Base-by-base conservation (phyloP, 2,113 vertebrate species). In the Podiceps cristatus region DNA sequence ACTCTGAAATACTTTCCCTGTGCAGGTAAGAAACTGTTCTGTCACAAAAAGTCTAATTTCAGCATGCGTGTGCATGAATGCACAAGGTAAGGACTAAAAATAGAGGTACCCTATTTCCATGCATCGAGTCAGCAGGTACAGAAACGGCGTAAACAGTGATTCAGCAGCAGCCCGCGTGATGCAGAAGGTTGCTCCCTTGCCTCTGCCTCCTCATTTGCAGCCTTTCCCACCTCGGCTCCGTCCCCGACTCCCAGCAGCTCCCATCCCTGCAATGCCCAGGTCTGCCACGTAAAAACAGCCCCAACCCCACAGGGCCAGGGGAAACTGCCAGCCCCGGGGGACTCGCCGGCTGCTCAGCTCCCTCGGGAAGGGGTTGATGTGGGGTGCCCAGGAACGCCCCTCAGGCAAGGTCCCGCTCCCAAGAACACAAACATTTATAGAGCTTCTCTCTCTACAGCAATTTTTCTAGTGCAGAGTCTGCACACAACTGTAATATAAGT, bases 21-120 rank as follows among this genome's bases (percentile, higher is more conserved):
- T 45, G 58, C 40, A 72, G 89, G 62, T 49, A 86, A 85, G 52
- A 68, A 79, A 49, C 74, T 11, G 42, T 66, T 96, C 45, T 69
- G 82, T 69, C 78, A 88, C 81, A 82, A 60, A 78, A 95, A 88
- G 87, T n/a, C 76, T 93, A 64, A 91, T 96, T 96, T 73, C 90
- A 73, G 77, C 3, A 0, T 52, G 66, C 13, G 7, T 53, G 84
- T 88, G 90, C 93, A 85, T 64, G 84, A 97, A 87, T 58, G 92
- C 90, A 88, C 93, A 96, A 96, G 89, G 96, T 94, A 97, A 78
- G 74, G 28, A 62, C 96, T 96, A 95, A 95, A 96, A 92, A 96
- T 96, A 97, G 93, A 91, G 42, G 58, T 23, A 95, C 67, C 66
- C 93, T 92, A 94, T 94, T 97, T 96, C 92, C 85, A 88, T 7